phyloP scores from a whole-genome alignment of 1,140 invertebrate species.

The Sipha flava region DNA sequence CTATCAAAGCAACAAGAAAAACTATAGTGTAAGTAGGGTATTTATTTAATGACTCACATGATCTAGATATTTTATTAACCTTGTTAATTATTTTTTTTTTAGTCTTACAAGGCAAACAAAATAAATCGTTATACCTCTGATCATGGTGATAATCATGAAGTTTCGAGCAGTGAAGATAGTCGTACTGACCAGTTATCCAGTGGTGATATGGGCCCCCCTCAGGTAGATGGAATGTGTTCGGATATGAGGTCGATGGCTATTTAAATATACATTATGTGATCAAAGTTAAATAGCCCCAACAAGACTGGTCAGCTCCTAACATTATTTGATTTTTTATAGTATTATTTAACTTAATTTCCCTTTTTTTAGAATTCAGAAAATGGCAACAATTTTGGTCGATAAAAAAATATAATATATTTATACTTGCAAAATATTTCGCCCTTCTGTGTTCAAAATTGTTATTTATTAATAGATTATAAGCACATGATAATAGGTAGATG shows the following conservation, averaged over 20 bases:
- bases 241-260: constrained; percentile 20
- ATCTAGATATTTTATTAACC: not conserved
- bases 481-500: not conserved
- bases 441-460: constrained; percentile 28
- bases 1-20: constrained; percentile 19
- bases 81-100: not conserved
- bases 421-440: constrained; percentile 21
- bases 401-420: constrained; percentile 25
- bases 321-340: constrained; percentile 19
- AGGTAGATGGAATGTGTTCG: constrained; percentile 25
- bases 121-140: constrained; percentile 8
- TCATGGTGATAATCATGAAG: constrained; percentile 7
- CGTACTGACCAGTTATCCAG: not conserved
- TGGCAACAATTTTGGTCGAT: not conserved
- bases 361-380: not conserved
- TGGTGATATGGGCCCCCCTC: constrained; percentile 3
- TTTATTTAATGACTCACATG: not conserved
- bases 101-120: constrained; percentile 19
- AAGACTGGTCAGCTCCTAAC: constrained; percentile 12
- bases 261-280: constrained; percentile 18
- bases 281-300: constrained; percentile 19
- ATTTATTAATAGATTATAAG: constrained; percentile 24
- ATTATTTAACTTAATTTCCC: constrained; percentile 23
- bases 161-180: constrained; percentile 17
- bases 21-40: not conserved